Percentiles rank a stretch among this genome's conserved stretches.
Evolutionary conservation across 2,888 invertebrate genomes (phyloP).

Genomic region (Sialis fuliginosa): DNA sequence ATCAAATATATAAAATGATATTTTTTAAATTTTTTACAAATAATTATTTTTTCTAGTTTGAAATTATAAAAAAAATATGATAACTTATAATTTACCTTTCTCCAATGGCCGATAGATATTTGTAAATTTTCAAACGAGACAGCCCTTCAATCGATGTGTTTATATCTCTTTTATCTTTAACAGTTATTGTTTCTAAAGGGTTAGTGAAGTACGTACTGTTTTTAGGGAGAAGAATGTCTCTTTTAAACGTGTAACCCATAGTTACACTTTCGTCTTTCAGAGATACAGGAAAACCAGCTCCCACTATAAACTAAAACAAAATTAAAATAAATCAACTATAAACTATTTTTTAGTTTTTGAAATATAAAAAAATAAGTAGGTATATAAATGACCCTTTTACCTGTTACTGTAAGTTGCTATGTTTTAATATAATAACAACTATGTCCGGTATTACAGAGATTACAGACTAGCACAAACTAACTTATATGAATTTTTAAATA

Average conservation of each 20-base stretch:
- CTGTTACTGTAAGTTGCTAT: too few relatives aligned
- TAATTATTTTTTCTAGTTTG: too few relatives aligned
- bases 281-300: conserved; percentile 47
- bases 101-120: conserved; percentile 3
- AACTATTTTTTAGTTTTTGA: too few relatives aligned
- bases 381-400: too few relatives aligned
- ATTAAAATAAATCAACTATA: background rate
- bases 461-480: too few relatives aligned
- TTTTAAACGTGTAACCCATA: conserved; percentile 46
- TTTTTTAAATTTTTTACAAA: too few relatives aligned
- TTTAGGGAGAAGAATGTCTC: conserved; percentile 45
- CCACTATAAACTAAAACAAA: conserved; percentile 39
- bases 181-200: conserved; percentile 21
- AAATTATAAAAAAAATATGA: background rate
- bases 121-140: conserved; percentile 20
- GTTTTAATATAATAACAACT: too few relatives aligned
- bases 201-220: conserved; percentile 40
- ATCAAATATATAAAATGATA: too few relatives aligned
- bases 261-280: conserved; percentile 41
- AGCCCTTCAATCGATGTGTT: conserved; percentile 8
- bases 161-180: conserved; percentile 4
- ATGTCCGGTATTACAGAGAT: too few relatives aligned
- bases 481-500: too few relatives aligned
- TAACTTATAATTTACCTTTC: conserved; percentile 6
- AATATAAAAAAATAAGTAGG: too few relatives aligned